These are phyloP conservation scores for Hetaerina titia DNA, from an alignment of 2,888 invertebrate species.

Conservation along the genomic window DNA sequence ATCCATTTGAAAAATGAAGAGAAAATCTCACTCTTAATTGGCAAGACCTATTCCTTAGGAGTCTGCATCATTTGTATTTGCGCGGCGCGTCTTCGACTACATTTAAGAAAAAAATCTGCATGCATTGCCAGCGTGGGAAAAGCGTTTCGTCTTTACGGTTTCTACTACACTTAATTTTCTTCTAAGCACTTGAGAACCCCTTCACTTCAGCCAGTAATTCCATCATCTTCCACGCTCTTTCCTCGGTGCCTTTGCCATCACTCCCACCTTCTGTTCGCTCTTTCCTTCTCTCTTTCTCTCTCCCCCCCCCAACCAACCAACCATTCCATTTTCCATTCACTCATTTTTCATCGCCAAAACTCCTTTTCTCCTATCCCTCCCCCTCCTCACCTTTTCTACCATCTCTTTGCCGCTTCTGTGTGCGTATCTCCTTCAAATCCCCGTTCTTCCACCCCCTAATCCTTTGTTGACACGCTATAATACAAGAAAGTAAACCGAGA, in stretches of 20 bases:
- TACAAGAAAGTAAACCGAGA: slow-evolving; percentile 62
- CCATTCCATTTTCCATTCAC: not conserved
- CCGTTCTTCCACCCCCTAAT: slow-evolving; percentile 50
- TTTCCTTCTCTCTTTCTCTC: too few relatives aligned
- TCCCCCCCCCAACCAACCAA: not conserved
- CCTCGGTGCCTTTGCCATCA: not conserved
- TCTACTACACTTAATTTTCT: not conserved
- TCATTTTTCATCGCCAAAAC: slow-evolving; percentile 29
- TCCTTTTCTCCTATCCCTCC: not conserved
- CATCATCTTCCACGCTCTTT: not conserved
- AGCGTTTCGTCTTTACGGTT: not conserved
- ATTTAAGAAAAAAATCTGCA: not conserved
- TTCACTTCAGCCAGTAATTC: not conserved
- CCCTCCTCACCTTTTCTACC: not conserved
- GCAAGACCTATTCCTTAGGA: too few relatives aligned
- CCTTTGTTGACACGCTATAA: slow-evolving; percentile 65
- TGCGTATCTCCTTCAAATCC: slow-evolving; percentile 6
- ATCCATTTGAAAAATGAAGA: too few relatives aligned
- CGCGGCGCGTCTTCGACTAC: too few relatives aligned
- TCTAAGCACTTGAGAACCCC: not conserved
- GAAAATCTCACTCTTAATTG: too few relatives aligned
- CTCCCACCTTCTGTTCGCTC: not conserved
- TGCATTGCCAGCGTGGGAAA: not conserved
- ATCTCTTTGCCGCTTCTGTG: slow-evolving; percentile 20
- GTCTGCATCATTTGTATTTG: too few relatives aligned